Conservation (phyloP, 2,888 invertebrate genomes). For the Pristionchus arcanus region DNA sequence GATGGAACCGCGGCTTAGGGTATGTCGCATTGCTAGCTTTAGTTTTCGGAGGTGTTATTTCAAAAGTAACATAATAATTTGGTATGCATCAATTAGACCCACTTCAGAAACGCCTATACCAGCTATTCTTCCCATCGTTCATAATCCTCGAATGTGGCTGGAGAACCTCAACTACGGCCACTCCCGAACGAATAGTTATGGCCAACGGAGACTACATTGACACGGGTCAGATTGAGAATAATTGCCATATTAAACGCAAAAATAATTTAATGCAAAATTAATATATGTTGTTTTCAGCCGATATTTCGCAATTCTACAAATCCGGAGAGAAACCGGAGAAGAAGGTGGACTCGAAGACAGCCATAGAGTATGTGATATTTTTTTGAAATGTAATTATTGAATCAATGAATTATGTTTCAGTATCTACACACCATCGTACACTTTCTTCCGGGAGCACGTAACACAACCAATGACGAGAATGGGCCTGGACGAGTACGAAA, state of each 20-base stretch:
- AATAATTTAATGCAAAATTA: no score
- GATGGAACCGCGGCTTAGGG: constrained; percentile 32
- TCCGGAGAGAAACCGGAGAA: background rate
- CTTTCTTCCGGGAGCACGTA: constrained; percentile 33
- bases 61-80: no score
- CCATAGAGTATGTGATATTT: background rate
- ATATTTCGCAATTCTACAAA: constrained; percentile 29
- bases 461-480: constrained; percentile 19
- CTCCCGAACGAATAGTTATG: background rate
- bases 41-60: background rate
- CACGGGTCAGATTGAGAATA: background rate
- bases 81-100: no score
- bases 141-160: constrained; percentile 44
- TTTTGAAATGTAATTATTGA: no score
- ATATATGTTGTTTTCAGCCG: no score
- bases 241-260: no score
- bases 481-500: constrained; percentile 46
- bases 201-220: constrained; percentile 54
- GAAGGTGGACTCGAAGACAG: constrained; percentile 32
- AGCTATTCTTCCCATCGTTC: constrained; percentile 33
- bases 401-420: background rate
- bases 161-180: background rate
- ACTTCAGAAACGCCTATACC: constrained; percentile 40
- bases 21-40: background rate
- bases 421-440: constrained; percentile 38